phyloP scores from a whole-genome alignment of 2,113 vertebrate species.

The Euleptes europaea region DNA sequence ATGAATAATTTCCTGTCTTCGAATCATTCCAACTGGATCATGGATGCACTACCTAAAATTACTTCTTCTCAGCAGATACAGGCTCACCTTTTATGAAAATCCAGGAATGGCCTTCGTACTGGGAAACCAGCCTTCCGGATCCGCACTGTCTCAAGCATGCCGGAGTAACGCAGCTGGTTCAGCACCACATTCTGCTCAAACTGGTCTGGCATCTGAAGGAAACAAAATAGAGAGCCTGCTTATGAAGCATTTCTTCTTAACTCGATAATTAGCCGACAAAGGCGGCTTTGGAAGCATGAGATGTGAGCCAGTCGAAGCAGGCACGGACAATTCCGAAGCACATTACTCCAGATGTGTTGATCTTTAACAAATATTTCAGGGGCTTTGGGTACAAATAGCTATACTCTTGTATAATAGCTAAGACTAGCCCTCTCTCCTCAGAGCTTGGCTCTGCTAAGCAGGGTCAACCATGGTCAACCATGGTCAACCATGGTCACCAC shows the following conservation, averaged over 20 bases:
- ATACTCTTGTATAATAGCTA: no score
- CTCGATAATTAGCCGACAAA: slow-evolving; percentile 25
- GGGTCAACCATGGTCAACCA: no score
- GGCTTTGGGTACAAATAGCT: not conserved
- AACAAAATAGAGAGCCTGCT: not conserved
- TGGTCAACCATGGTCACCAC: no score
- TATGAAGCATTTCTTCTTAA: not conserved
- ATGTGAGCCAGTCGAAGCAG: not conserved
- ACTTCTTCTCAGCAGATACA: fast-evolving
- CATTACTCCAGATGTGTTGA: not conserved
- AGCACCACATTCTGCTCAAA: slow-evolving; percentile 95
- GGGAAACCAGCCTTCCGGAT: slow-evolving; percentile 94
- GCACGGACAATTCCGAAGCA: not conserved
- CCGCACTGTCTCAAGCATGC: slow-evolving; percentile 95
- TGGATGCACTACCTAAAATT: not conserved
- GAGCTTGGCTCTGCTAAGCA: no score
- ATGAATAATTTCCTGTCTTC: not conserved
- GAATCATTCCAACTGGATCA: not conserved
- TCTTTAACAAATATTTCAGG: slow-evolving; percentile 15
- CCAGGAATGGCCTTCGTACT: slow-evolving; percentile 86
- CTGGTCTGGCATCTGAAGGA: slow-evolving; percentile 88
- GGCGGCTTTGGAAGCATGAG: not conserved
- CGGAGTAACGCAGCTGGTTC: slow-evolving; percentile 96
- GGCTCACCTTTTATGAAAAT: slow-evolving; percentile 90
- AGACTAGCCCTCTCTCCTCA: no score